Conservation (phyloP, 2,888 invertebrate species). For the Euplagia quadripunctaria region DNA sequence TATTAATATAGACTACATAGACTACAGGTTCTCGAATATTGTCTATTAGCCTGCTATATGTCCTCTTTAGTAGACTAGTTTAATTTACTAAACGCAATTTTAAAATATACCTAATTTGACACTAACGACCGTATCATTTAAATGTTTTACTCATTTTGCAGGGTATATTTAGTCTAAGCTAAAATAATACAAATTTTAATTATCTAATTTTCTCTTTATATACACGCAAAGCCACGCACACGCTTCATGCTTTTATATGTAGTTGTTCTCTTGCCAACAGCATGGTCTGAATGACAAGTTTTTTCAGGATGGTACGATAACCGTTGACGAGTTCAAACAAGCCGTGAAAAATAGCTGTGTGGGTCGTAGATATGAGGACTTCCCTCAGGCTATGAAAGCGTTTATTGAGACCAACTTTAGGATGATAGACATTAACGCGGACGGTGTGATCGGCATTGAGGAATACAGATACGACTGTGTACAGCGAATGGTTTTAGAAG, state of each 20-base stretch:
- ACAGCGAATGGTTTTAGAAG: slow-evolving; percentile 92
- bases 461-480: slow-evolving; percentile 95
- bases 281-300: slow-evolving; percentile 38
- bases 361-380: slow-evolving; percentile 92
- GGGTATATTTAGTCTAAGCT: slow-evolving; percentile 13
- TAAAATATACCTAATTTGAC: slow-evolving; percentile 18
- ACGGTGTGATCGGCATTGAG: slow-evolving; percentile 92
- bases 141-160: slow-evolving; percentile 1
- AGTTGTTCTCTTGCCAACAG: slow-evolving; percentile 26
- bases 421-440: slow-evolving; percentile 93
- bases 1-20: slow-evolving; percentile 12
- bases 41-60: slow-evolving; percentile 23
- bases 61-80: slow-evolving; percentile 33
- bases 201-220: slow-evolving; percentile 49
- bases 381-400: slow-evolving; percentile 95
- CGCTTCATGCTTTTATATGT: slow-evolving; percentile 60
- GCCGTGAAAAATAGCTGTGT: slow-evolving; percentile 94
- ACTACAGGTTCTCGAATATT: slow-evolving; percentile 29
- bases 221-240: slow-evolving; percentile 63
- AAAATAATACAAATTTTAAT: slow-evolving; percentile 23
- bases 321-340: slow-evolving; percentile 93
- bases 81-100: slow-evolving; percentile 30
- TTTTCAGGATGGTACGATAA: slow-evolving; percentile 93
- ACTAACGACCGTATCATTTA: slow-evolving; percentile 16
- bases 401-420: slow-evolving; percentile 95